These are phyloP conservation scores for Ceratosolen solmsi DNA, from an alignment of 1,140 invertebrate species.

Conservation along the genomic window DNA sequence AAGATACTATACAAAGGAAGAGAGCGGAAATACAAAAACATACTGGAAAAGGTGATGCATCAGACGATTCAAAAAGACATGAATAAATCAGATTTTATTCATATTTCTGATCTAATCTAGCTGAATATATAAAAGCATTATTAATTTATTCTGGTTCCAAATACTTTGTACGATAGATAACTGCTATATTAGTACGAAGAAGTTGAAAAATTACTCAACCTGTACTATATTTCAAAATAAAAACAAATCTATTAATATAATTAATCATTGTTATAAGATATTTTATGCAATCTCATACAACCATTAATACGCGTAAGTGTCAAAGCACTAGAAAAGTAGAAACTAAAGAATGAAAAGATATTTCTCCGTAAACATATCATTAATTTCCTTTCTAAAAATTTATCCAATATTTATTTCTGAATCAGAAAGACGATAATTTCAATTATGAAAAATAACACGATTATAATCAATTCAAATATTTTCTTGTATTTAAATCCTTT, in stretches of 20 bases:
- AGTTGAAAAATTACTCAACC: no score
- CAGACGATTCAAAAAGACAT: not conserved
- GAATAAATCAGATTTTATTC: constrained; percentile 15
- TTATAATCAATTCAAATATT: not conserved
- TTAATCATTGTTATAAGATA: not conserved
- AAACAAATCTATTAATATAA: not conserved
- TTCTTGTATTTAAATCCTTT: not conserved
- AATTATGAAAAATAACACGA: not conserved
- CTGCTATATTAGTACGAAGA: no score
- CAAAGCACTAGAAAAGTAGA: not conserved
- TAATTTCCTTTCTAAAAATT: not conserved
- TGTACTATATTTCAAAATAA: not conserved
- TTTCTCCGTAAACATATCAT: no score
- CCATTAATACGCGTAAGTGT: not conserved
- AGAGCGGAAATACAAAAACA: constrained; percentile 43
- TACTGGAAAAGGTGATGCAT: not conserved
- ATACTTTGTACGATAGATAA: not conserved
- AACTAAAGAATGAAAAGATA: not conserved
- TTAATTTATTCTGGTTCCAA: not conserved
- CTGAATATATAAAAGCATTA: not conserved
- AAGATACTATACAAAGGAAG: constrained; percentile 24
- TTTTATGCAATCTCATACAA: not conserved
- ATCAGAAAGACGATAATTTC: not conserved
- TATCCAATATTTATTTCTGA: not conserved
- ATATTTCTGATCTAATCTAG: not conserved